phyloP scores from a whole-genome alignment of 2,888 invertebrate genomes.

The Harpalus rubripes region DNA sequence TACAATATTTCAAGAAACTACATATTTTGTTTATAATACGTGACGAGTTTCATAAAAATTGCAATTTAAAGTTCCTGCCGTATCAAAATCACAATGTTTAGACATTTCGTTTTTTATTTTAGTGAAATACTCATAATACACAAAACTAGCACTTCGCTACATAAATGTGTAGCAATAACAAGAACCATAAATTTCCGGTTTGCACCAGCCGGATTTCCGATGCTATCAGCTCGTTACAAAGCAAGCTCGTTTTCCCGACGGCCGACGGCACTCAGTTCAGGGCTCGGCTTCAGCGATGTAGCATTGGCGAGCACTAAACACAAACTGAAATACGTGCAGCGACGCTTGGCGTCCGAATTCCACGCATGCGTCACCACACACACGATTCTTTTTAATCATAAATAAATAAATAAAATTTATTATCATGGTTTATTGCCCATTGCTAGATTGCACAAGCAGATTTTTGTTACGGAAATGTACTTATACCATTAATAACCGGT shows the following conservation, averaged over 20 bases:
- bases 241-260: neutral
- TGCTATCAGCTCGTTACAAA: neutral
- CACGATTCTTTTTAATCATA: neutral
- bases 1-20: too few relatives aligned
- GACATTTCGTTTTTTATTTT: neutral
- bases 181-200: slow-evolving; percentile 2
- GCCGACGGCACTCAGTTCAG: neutral
- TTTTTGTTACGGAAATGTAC: too few relatives aligned
- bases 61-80: neutral
- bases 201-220: slow-evolving; percentile 1
- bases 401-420: too few relatives aligned
- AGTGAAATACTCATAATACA: neutral
- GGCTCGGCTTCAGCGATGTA: neutral
- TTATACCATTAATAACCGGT: too few relatives aligned
- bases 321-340: neutral
- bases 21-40: too few relatives aligned
- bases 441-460: too few relatives aligned
- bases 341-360: neutral
- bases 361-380: neutral
- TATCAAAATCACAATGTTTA: neutral
- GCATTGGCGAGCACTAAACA: neutral
- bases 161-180: neutral
- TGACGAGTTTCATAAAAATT: neutral
- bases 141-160: neutral
- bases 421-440: too few relatives aligned